Conservation (phyloP, 2,797 vertebrate genomes). For the Dermochelys coriacea region DNA sequence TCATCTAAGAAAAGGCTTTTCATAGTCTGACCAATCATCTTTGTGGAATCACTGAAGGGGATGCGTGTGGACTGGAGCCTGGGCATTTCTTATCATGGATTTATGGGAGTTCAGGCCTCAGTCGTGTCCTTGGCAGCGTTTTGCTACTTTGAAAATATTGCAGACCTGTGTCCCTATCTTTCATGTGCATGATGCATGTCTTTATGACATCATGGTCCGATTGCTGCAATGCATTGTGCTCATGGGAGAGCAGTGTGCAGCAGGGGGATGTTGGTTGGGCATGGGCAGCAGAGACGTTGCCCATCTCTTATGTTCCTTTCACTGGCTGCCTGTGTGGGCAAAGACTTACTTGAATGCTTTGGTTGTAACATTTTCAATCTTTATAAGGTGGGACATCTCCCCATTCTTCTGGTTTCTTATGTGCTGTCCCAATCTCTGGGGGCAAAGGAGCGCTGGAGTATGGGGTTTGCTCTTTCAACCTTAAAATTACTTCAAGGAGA, state of each 20-base stretch:
- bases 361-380: background rate
- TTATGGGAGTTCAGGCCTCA: background rate
- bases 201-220: background rate
- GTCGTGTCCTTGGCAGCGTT: background rate
- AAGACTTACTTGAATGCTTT: background rate
- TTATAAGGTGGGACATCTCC: background rate
- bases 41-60: slow-evolving; percentile 52
- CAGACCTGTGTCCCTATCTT: background rate
- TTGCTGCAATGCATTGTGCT: background rate
- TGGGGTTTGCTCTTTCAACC: background rate
- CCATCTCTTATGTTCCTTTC: background rate
- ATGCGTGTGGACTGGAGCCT: slow-evolving; percentile 24
- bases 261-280: background rate
- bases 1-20: slow-evolving; percentile 8
- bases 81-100: background rate
- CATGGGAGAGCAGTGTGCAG: background rate
- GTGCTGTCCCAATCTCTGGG: background rate
- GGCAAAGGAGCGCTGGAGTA: background rate
- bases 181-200: background rate
- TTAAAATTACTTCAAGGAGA: slow-evolving; percentile 29
- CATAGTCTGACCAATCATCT: slow-evolving; percentile 47
- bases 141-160: background rate
- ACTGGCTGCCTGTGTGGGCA: background rate
- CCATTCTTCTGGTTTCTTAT: background rate
- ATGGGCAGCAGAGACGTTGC: background rate